Base-by-base conservation (phyloP, 2,888 invertebrate species). In the Drosophila falleni region DNA sequence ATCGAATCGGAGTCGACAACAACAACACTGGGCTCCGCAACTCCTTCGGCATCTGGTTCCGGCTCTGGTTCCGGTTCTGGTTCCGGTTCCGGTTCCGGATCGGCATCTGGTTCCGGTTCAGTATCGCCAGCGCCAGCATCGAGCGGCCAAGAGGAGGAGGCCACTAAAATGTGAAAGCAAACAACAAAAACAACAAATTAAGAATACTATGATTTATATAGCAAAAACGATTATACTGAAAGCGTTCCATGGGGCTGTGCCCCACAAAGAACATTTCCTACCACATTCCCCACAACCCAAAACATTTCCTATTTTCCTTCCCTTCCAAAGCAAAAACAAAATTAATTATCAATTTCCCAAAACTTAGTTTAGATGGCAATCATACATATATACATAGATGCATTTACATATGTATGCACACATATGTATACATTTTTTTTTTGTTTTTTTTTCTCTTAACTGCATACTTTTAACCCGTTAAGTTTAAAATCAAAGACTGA, bases 401-500 rank as follows among this genome's bases (percentile, higher is more conserved):
- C 42, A 50, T 46, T 35, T 46, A 35, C 42, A 35, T 37, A 35
- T 42, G 51, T 29, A 44, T 49, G 47, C 15, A 54, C 5, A 53
- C 16, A 56, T 61, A 41, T 49, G 31, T 53, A 19, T 29, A 44
- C 2, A 16, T 33, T 63, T 51, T 71, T 60, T 66, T 64, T 53
- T 59, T 61, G 33, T 60, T 64, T 41, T 60, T 58, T 42, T 55
- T 46, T 49, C 26, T 47, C 59, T 64, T 70, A 55, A 59, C 75
- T 60, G 64, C 75, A 60, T 82, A 71, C 60, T 55, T 71, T 72
- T 83, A 86, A 86, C 72, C 83, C 87, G 72, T 83, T 82, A 82
- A 75, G 75, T 78, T 81, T 86, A 86, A 83, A 83, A 80, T 72
- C 78, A 84, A 83, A 83, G 82, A 83, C 82, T 83, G 82, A 83